A percentile compares a stretch with the other conserved stretches of the same genome.
Evolutionary conservation across 2,888 invertebrate genomes (phyloP).

Genomic region (Polydrusus tereticollis): DNA sequence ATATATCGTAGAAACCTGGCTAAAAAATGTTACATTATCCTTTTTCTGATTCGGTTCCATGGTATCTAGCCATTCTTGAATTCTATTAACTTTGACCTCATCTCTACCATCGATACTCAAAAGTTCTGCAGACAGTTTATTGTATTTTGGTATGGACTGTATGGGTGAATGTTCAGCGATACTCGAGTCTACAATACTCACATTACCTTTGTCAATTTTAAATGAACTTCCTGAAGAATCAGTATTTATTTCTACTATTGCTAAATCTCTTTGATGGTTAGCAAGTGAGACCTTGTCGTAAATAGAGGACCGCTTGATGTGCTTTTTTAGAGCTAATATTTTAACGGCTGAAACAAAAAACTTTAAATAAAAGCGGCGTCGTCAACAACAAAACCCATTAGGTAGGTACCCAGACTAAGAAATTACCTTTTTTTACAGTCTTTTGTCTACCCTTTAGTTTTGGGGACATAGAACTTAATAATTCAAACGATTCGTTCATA

Average conservation of each 20-base stretch:
- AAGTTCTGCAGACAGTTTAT: slow-evolving; percentile 6
- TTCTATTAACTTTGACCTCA: slow-evolving; percentile 46
- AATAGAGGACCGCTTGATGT: slow-evolving; percentile 58
- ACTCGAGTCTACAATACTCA: slow-evolving; percentile 36
- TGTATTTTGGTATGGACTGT: background rate
- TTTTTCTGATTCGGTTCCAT: slow-evolving; percentile 48
- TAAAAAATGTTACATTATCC: slow-evolving; percentile 52
- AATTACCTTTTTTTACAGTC: slow-evolving; percentile 50
- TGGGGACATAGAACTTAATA: slow-evolving; percentile 62
- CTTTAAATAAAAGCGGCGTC: slow-evolving; percentile 4
- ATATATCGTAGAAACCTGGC: slow-evolving; percentile 57
- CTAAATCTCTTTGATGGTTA: slow-evolving; percentile 49
- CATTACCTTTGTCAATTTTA: slow-evolving; percentile 44
- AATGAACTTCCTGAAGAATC: slow-evolving; percentile 42
- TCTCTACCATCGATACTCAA: slow-evolving; percentile 12
- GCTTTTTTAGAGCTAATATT: slow-evolving; percentile 59
- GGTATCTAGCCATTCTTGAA: slow-evolving; percentile 54
- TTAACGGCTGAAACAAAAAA: slow-evolving; percentile 56
- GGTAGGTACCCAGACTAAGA: background rate
- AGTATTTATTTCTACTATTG: slow-evolving; percentile 48
- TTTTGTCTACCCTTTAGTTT: slow-evolving; percentile 55
- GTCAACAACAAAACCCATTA: slow-evolving; percentile 4
- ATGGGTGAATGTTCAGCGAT: background rate
- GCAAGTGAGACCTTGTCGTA: slow-evolving; percentile 53
- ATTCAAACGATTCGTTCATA: slow-evolving; percentile 58